These are phyloP conservation scores for Myotis lucifugus DNA, from an alignment of 2,113 vertebrate species.

Conservation along the genomic window DNA sequence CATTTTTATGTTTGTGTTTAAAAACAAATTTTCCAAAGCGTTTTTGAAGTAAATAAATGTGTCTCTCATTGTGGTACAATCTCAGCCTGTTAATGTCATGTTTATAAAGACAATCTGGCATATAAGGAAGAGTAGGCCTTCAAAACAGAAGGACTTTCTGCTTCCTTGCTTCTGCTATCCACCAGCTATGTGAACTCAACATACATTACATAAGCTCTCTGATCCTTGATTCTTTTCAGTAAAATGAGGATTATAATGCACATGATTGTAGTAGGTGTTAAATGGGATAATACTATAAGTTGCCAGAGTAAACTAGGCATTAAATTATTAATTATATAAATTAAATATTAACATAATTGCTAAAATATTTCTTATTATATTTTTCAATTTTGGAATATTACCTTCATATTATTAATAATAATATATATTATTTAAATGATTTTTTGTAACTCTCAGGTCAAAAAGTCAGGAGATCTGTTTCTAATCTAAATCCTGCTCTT, in stretches of 20 bases:
- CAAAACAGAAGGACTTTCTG: background rate
- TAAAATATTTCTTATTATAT: background rate
- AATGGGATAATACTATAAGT: background rate
- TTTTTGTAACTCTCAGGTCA: background rate
- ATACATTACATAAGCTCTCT: background rate
- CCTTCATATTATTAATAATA: background rate
- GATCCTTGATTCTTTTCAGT: background rate
- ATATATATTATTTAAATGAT: background rate
- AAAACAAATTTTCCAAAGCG: background rate
- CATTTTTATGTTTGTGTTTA: background rate
- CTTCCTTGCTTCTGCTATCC: background rate
- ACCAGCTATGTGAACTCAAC: background rate
- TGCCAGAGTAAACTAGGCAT: background rate
- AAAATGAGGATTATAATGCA: slow-evolving; percentile 10
- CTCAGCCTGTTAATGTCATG: background rate
- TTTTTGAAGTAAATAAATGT: slow-evolving; percentile 27
- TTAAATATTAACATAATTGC: background rate
- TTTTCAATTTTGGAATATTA: slow-evolving; percentile 10
- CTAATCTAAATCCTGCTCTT: background rate
- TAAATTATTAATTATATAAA: slow-evolving; percentile 31
- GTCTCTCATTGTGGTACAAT: background rate
- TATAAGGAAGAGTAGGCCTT: background rate
- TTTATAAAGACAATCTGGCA: background rate
- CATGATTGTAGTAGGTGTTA: background rate
- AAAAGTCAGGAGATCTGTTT: slow-evolving; percentile 30